Evolutionary conservation across 1,140 invertebrate genomes (phyloP).

Genomic region (Ceratina calcarata): DNA sequence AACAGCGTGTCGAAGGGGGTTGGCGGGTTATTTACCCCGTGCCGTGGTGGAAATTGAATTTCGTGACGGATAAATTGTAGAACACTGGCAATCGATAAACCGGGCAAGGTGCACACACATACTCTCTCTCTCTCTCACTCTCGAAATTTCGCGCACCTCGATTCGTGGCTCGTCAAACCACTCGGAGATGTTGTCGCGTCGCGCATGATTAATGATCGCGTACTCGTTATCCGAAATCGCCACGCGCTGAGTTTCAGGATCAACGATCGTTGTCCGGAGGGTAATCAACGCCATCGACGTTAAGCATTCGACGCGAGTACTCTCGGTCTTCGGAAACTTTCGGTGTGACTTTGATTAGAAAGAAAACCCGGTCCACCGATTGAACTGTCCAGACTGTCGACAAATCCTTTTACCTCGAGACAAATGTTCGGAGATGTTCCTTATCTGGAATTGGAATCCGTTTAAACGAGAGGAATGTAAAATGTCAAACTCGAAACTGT

Average conservation of each 20-base stretch:
- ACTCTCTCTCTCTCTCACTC: too few relatives aligned
- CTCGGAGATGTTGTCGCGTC: not conserved
- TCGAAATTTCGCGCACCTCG: not conserved
- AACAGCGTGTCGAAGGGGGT: not conserved
- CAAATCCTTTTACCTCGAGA: conserved; percentile 20
- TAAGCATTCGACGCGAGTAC: not conserved
- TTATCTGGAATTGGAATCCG: conserved; percentile 28
- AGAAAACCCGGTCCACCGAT: conserved; percentile 20
- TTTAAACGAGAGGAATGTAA: not conserved
- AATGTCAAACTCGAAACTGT: not conserved
- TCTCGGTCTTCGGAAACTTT: not conserved
- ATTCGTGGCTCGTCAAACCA: not conserved
- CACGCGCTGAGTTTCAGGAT: not conserved
- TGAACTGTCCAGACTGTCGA: not conserved
- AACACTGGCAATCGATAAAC: conserved; percentile 1
- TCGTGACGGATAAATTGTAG: not conserved
- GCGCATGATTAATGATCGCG: conserved; percentile 6
- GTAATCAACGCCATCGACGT: not conserved
- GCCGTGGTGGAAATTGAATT: not conserved
- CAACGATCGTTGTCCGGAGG: not conserved
- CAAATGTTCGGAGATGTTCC: conserved; percentile 13
- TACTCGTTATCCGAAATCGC: not conserved
- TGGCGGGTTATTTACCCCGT: not conserved
- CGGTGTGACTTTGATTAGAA: conserved; percentile 16
- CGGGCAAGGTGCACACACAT: not conserved